Conservation (phyloP, 1,140 invertebrate species). For the Archivesica marissinica region DNA sequence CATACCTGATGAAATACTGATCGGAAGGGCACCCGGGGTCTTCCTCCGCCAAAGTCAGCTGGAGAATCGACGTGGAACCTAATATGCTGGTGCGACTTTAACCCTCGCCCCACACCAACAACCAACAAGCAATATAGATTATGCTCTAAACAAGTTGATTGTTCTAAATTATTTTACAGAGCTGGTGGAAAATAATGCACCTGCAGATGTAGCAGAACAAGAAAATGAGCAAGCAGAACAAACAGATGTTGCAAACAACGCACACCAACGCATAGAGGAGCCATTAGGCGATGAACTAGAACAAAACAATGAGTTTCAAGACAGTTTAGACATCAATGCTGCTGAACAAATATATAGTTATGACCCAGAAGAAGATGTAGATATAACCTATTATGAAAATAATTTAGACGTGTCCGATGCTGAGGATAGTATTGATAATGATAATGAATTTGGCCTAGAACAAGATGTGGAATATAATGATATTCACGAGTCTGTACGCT, state of each 20-base stretch:
- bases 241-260: neutral
- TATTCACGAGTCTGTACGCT: neutral
- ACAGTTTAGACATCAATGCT: neutral
- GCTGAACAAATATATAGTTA: neutral
- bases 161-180: too few relatives aligned
- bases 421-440: neutral
- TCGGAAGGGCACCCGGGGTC: too few relatives aligned
- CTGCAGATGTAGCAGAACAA: neutral
- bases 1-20: too few relatives aligned
- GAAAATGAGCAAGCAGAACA: neutral
- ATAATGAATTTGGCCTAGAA: slow-evolving; percentile 3
- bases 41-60: too few relatives aligned
- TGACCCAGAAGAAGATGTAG: slow-evolving; percentile 12
- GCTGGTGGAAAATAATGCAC: neutral
- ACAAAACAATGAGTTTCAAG: neutral
- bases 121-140: too few relatives aligned
- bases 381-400: slow-evolving; percentile 9
- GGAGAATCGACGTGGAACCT: too few relatives aligned
- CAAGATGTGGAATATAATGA: neutral
- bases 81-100: too few relatives aligned
- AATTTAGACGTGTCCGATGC: neutral
- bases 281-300: neutral
- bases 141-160: too few relatives aligned
- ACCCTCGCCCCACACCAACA: too few relatives aligned
- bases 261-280: slow-evolving; percentile 6